Percentiles rank a stretch among this genome's conserved stretches.
phyloP scores from a whole-genome alignment of 1,140 invertebrate genomes.

The Oscheius sp. region DNA sequence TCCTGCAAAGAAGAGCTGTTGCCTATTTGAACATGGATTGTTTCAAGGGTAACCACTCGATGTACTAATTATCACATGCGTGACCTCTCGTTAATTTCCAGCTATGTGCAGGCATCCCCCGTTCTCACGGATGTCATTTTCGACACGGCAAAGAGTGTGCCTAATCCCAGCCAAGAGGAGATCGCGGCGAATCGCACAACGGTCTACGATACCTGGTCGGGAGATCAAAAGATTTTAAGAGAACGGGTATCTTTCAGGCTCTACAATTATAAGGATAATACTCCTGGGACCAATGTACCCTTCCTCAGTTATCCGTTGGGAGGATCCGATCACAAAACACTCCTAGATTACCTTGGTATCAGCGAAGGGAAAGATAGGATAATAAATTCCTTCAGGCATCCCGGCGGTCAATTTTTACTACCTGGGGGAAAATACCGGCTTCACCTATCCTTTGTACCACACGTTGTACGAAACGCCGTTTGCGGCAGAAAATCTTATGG shows the following conservation, averaged over 20 bases:
- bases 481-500: slow-evolving; percentile 61
- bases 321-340: slow-evolving; percentile 61
- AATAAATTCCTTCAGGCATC: slow-evolving; percentile 37
- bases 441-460: slow-evolving; percentile 64
- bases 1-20: slow-evolving; percentile 48
- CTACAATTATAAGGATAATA: slow-evolving; percentile 3
- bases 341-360: slow-evolving; percentile 50
- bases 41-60: slow-evolving; percentile 42
- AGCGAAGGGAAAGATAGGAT: not conserved
- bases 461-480: slow-evolving; percentile 64
- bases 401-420: slow-evolving; percentile 53
- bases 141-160: slow-evolving; percentile 25
- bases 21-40: slow-evolving; percentile 57
- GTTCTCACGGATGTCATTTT: slow-evolving; percentile 10
- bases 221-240: no score
- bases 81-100: not conserved
- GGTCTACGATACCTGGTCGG: slow-evolving; percentile 41
- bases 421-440: not conserved
- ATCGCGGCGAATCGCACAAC: slow-evolving; percentile 9
- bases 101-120: slow-evolving; percentile 30
- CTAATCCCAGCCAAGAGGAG: slow-evolving; percentile 15
- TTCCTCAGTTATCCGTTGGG: slow-evolving; percentile 52
- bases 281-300: slow-evolving; percentile 6
- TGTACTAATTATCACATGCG: slow-evolving; percentile 33
- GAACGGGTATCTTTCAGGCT: slow-evolving; percentile 21